Conservation (phyloP, 2,113 vertebrate species). For the Macrotus californicus region DNA sequence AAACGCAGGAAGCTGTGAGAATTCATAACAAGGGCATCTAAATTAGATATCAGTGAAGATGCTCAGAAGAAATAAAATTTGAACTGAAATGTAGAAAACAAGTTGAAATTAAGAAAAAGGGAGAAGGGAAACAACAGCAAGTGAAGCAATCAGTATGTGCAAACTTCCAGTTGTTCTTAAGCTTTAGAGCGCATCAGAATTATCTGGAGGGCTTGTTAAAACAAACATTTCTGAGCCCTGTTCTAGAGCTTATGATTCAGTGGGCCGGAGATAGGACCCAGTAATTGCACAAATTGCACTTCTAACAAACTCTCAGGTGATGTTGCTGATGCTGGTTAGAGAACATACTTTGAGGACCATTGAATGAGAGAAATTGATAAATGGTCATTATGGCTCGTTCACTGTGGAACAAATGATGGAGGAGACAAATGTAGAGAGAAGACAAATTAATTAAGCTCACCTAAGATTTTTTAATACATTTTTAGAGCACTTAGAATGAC, state of each 20-base stretch:
- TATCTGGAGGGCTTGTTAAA: not conserved
- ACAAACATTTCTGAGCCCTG: not conserved
- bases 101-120: not conserved
- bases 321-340: not conserved
- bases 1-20: not conserved
- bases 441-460: not conserved
- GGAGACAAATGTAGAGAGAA: not conserved
- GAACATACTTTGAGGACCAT: not conserved
- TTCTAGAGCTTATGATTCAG: not conserved
- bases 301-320: not conserved
- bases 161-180: not conserved
- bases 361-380: not conserved
- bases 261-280: accelerated
- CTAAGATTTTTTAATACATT: not conserved
- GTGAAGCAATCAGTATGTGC: not conserved
- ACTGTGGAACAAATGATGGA: not conserved
- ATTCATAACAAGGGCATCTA: not conserved
- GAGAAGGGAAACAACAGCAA: not conserved
- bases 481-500: not conserved
- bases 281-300: not conserved
- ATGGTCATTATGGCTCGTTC: not conserved
- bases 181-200: not conserved
- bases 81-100: not conserved
- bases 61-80: not conserved
- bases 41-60: not conserved